A percentile compares a stretch with the other conserved stretches of the same genome.
Conservation (phyloP, 2,113 vertebrate genomes). For the Clarias gariepinus region DNA sequence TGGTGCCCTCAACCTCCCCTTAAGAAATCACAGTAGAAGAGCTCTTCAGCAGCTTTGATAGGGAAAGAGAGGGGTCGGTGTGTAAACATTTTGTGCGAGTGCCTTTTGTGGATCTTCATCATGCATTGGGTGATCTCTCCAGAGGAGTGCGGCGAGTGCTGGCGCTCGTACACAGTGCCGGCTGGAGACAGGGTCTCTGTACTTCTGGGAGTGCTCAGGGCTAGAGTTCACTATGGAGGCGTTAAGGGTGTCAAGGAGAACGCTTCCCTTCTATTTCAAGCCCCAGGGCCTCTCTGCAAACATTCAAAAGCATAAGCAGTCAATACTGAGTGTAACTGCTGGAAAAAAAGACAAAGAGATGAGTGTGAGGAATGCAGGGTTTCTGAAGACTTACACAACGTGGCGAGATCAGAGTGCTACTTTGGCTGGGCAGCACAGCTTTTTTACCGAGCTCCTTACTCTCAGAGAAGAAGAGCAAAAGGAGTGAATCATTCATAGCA, state of each 20-base stretch:
- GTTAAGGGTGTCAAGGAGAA: slow-evolving; percentile 80
- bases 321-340: slow-evolving; percentile 76
- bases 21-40: slow-evolving; percentile 66
- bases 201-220: slow-evolving; percentile 76
- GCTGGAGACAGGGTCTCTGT: slow-evolving; percentile 72
- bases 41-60: slow-evolving; percentile 68
- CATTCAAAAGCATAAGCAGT: slow-evolving; percentile 81
- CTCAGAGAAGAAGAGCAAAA: slow-evolving; percentile 62
- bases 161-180: slow-evolving; percentile 72
- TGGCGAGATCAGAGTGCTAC: slow-evolving; percentile 74
- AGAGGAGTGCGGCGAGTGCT: slow-evolving; percentile 69
- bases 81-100: slow-evolving; percentile 67
- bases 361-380: slow-evolving; percentile 69
- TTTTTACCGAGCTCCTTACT: slow-evolving; percentile 67
- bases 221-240: slow-evolving; percentile 81
- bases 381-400: slow-evolving; percentile 80
- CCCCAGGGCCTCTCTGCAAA: slow-evolving; percentile 73
- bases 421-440: slow-evolving; percentile 62
- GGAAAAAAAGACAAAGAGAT: slow-evolving; percentile 61
- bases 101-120: slow-evolving; percentile 74
- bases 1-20: slow-evolving; percentile 66
- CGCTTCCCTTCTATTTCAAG: slow-evolving; percentile 72
- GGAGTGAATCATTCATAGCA: slow-evolving; percentile 75
- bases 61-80: slow-evolving; percentile 63
- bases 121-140: slow-evolving; percentile 76